Conservation (phyloP, 2,113 vertebrate genomes). For the Pelobates fuscus region DNA sequence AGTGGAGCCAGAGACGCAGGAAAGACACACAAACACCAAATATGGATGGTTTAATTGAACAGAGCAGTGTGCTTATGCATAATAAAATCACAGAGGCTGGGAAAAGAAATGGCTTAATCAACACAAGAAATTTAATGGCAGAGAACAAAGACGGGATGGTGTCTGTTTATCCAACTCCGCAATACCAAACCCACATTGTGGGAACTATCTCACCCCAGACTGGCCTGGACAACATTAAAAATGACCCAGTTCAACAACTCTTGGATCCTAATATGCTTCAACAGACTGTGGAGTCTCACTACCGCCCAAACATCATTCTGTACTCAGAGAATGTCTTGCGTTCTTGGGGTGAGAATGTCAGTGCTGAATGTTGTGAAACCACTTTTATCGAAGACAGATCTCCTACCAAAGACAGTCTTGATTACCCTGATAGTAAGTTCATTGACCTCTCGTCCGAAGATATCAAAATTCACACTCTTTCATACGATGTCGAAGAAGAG, state of each 20-base stretch:
- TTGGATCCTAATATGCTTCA: slow-evolving; percentile 83
- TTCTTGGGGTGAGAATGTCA: slow-evolving; percentile 75
- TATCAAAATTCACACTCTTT: slow-evolving; percentile 86
- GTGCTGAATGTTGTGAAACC: slow-evolving; percentile 86
- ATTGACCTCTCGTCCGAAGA: slow-evolving; percentile 80
- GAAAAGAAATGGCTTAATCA: slow-evolving; percentile 84
- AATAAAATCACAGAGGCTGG: slow-evolving; percentile 63
- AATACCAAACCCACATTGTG: slow-evolving; percentile 73
- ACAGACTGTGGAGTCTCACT: slow-evolving; percentile 74
- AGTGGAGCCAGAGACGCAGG: slow-evolving; percentile 35
- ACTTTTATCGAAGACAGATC: slow-evolving; percentile 87
- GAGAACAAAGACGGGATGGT: slow-evolving; percentile 77
- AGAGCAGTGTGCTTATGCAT: slow-evolving; percentile 62
- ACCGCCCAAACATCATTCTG: slow-evolving; percentile 80
- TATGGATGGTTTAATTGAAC: slow-evolving; percentile 72
- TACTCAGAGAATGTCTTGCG: slow-evolving; percentile 80
- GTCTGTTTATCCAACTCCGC: slow-evolving; percentile 79
- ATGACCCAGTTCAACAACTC: slow-evolving; percentile 73
- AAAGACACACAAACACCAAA: slow-evolving; percentile 45
- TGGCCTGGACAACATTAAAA: slow-evolving; percentile 58
- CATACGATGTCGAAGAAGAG: slow-evolving; percentile 86
- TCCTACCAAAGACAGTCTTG: slow-evolving; percentile 75
- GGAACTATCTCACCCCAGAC: slow-evolving; percentile 59
- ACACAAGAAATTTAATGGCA: slow-evolving; percentile 76
- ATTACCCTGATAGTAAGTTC: slow-evolving; percentile 79